These are phyloP conservation scores for Rhagoletis zephyria DNA, from an alignment of 1,140 invertebrate genomes.

Conservation along the genomic window DNA sequence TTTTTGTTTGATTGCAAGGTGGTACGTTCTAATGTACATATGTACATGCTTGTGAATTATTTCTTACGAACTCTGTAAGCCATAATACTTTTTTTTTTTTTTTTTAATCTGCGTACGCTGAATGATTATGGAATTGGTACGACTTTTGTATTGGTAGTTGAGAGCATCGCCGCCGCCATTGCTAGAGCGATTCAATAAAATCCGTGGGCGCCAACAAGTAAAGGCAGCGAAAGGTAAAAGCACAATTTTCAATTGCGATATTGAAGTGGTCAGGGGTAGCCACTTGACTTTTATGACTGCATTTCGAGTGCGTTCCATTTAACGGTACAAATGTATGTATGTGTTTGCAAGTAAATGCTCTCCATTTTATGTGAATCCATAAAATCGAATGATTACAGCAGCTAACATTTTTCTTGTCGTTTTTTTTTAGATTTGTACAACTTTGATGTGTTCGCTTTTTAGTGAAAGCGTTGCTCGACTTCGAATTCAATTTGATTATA, in stretches of 20 bases:
- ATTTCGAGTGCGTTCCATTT: constrained; percentile 10
- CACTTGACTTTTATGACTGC: constrained; percentile 47
- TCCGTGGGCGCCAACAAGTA: background rate
- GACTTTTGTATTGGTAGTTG: background rate
- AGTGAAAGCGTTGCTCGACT: background rate
- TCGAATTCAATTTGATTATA: background rate
- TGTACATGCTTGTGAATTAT: too few relatives aligned
- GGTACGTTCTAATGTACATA: too few relatives aligned
- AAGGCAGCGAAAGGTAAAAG: background rate
- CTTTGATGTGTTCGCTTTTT: background rate
- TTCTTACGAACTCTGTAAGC: background rate
- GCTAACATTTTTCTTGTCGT: background rate
- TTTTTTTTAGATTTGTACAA: background rate
- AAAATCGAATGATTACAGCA: constrained; percentile 3
- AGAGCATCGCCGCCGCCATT: background rate
- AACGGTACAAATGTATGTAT: background rate
- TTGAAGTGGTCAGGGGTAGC: constrained; percentile 17
- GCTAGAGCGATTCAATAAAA: background rate
- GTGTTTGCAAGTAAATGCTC: background rate
- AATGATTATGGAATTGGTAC: background rate
- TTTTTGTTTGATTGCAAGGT: too few relatives aligned
- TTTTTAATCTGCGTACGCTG: background rate
- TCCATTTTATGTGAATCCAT: background rate
- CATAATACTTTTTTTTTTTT: background rate
- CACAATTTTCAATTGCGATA: background rate